Evolutionary conservation across 2,113 vertebrate genomes (phyloP).

Genomic region (Sterrhoptilus dennistouni): DNA sequence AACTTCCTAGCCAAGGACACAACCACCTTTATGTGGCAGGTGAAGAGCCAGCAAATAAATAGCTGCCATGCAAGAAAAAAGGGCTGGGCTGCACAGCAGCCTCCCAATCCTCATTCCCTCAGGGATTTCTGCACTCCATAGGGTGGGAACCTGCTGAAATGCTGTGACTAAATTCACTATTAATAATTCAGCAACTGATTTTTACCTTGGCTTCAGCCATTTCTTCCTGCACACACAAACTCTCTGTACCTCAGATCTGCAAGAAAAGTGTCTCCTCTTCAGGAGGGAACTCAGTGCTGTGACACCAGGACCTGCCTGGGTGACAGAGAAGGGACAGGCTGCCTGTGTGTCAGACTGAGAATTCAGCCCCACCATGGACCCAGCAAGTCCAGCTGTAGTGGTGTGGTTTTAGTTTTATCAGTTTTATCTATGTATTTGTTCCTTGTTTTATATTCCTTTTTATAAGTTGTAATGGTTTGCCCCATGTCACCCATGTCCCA

Average conservation of each 20-base stretch:
- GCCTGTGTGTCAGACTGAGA: neutral
- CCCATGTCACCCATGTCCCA: too few relatives aligned
- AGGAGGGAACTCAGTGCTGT: neutral
- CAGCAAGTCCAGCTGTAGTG: neutral
- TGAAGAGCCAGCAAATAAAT: neutral
- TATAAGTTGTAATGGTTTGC: too few relatives aligned
- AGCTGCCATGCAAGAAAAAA: neutral
- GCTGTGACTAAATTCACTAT: neutral
- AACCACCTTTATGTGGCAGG: neutral
- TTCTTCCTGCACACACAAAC: neutral
- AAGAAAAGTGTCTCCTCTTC: neutral
- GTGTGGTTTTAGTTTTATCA: too few relatives aligned
- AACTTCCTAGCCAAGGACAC: neutral
- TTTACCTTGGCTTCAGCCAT: neutral
- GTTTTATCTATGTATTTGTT: too few relatives aligned
- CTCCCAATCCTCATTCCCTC: neutral
- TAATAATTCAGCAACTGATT: neutral
- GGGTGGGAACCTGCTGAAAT: neutral
- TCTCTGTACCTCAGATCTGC: neutral
- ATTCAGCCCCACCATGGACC: neutral
- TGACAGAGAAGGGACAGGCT: neutral
- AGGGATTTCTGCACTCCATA: neutral
- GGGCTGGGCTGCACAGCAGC: neutral
- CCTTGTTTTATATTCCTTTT: too few relatives aligned
- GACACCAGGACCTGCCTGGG: neutral